A percentile compares a stretch with the other conserved stretches of the same genome.
These are phyloP conservation scores for Mesoclemmys tuberculata DNA, from an alignment of 2,113 vertebrate genomes.

Conservation along the genomic window DNA sequence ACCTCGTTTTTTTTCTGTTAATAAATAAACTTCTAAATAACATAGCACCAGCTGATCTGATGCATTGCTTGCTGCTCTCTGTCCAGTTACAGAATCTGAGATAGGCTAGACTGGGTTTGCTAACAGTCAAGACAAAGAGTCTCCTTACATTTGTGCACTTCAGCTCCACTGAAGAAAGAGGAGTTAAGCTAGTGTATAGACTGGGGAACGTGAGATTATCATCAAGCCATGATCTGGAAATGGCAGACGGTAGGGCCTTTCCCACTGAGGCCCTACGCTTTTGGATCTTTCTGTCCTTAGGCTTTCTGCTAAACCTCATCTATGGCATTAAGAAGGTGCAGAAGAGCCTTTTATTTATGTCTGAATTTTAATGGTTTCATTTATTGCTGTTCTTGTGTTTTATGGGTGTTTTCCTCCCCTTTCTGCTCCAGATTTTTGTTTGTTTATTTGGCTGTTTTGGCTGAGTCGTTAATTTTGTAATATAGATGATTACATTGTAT, in stretches of 20 bases:
- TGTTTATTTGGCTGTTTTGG: not conserved
- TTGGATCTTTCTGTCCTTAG: not conserved
- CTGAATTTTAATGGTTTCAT: not conserved
- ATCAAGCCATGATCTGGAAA: not conserved
- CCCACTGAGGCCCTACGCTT: not conserved
- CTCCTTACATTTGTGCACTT: too few relatives aligned
- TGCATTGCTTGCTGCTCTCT: too few relatives aligned
- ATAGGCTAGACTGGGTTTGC: not conserved
- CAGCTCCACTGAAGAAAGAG: not conserved
- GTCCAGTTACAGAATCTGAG: not conserved
- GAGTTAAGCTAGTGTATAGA: not conserved
- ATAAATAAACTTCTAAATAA: not conserved
- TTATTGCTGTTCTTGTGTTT: accelerated
- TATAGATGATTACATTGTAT: not conserved
- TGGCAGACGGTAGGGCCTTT: not conserved
- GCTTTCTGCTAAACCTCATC: not conserved
- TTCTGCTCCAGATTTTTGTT: not conserved
- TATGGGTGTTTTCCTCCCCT: not conserved
- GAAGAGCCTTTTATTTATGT: not conserved
- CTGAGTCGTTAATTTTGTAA: not conserved
- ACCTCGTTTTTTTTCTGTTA: not conserved
- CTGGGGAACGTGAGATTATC: not conserved
- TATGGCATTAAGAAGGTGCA: not conserved
- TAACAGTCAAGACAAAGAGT: too few relatives aligned
- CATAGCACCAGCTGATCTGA: not conserved